Evolutionary conservation across 2,797 vertebrate species (phyloP).

Genomic region (Spondyliosoma cantharus): DNA sequence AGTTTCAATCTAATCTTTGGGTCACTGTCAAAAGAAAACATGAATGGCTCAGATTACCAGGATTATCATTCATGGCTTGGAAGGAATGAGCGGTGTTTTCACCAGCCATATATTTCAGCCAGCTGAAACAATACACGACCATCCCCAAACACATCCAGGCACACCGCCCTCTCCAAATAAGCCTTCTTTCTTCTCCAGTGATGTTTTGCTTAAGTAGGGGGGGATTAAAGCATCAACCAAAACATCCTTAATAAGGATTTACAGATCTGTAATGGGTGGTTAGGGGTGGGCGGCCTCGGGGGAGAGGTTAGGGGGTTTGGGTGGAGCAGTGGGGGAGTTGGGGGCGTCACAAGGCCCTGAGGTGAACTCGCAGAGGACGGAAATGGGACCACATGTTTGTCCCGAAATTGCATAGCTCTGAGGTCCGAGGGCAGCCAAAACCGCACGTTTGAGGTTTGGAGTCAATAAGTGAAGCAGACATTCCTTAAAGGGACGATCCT

Average conservation of each 20-base stretch:
- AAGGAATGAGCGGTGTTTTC: constrained; percentile 64
- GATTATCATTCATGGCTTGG: constrained; percentile 37
- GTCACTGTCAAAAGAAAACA: constrained; percentile 22
- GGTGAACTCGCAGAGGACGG: constrained; percentile 57
- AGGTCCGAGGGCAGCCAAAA: constrained; percentile 56
- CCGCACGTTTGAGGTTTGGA: constrained; percentile 50
- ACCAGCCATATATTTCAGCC: constrained; percentile 48
- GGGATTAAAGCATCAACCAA: constrained; percentile 61
- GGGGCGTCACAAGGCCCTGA: constrained; percentile 37
- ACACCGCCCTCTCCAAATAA: constrained; percentile 56
- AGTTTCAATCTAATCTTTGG: constrained; percentile 13
- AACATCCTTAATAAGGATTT: constrained; percentile 64
- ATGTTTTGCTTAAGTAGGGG: constrained; percentile 61
- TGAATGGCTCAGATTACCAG: constrained; percentile 27
- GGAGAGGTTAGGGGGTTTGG: constrained; percentile 43
- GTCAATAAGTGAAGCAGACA: constrained; percentile 25
- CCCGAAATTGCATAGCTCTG: constrained; percentile 38
- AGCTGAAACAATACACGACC: constrained; percentile 79
- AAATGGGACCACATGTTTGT: constrained; percentile 74
- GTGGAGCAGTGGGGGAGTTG: constrained; percentile 32
- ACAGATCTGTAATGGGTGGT: constrained; percentile 49
- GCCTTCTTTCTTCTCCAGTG: constrained; percentile 49
- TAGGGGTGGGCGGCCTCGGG: constrained; percentile 6
- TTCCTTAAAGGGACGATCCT: constrained; percentile 44
- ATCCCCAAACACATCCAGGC: constrained; percentile 54